Evolutionary conservation across 1,140 invertebrate species (phyloP).

Genomic region (Grapholita molesta): DNA sequence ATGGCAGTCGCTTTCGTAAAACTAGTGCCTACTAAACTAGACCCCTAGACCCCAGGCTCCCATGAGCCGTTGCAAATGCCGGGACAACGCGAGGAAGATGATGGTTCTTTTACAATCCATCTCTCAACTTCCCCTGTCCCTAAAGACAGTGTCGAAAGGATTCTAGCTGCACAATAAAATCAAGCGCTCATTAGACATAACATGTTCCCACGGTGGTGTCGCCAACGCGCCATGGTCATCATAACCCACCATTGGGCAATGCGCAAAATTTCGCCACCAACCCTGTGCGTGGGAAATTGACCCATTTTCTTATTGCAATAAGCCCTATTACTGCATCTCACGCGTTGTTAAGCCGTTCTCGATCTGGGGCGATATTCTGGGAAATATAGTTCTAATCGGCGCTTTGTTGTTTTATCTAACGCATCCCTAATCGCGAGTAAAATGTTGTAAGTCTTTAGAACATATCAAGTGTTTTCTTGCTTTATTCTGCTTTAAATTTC

Average conservation of each 20-base stretch:
- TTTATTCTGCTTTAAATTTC: neutral
- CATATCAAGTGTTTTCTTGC: neutral
- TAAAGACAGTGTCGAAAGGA: neutral
- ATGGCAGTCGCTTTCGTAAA: no score
- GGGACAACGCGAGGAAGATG: neutral
- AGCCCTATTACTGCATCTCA: constrained; percentile 1
- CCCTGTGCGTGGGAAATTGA: constrained; percentile 7
- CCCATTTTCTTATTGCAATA: neutral
- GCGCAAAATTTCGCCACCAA: neutral
- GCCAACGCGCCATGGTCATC: neutral
- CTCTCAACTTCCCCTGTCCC: neutral
- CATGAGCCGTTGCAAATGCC: neutral
- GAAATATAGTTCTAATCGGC: neutral
- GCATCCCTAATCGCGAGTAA: neutral
- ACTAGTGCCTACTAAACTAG: no score
- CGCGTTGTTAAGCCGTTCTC: constrained; percentile 2
- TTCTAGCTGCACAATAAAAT: neutral
- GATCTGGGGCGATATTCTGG: neutral
- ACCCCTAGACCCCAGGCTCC: no score
- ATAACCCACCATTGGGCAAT: constrained; percentile 8
- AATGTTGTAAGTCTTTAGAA: neutral
- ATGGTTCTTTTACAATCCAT: neutral
- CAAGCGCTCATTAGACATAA: neutral
- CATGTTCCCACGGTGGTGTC: neutral
- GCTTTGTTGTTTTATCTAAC: constrained; percentile 3